phyloP scores from a whole-genome alignment of 2,888 invertebrate genomes.

The Himalopsyche kuldschensis region DNA sequence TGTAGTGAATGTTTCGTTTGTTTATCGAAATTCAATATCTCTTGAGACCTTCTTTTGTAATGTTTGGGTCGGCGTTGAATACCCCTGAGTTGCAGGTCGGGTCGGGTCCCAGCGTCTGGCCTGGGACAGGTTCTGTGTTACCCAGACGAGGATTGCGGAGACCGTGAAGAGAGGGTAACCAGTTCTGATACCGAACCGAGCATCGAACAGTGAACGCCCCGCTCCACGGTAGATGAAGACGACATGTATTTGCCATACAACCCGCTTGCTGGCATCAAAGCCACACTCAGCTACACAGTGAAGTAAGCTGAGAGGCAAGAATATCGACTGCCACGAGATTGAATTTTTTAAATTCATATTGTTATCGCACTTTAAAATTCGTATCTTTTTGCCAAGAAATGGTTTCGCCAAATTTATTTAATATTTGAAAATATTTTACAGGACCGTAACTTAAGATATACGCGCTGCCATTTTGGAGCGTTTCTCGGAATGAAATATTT shows the following conservation, averaged over 20 bases:
- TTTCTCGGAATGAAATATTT: too few species aligned
- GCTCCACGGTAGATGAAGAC: background rate
- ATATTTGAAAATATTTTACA: too few species aligned
- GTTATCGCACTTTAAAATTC: too few species aligned
- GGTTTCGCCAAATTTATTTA: too few species aligned
- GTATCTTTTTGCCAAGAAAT: too few species aligned
- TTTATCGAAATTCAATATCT: too few species aligned
- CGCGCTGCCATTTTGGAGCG: too few species aligned
- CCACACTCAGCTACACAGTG: background rate
- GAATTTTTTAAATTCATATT: too few species aligned
- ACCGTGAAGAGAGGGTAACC: background rate
- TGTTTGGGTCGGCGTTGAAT: slow-evolving; percentile 8
- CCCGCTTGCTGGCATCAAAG: background rate
- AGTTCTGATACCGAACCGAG: background rate
- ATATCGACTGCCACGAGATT: too few species aligned
- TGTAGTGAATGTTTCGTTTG: too few species aligned
- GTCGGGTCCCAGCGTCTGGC: background rate
- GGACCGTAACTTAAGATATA: too few species aligned
- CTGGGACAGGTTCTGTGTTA: slow-evolving; percentile 24
- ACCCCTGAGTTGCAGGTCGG: slow-evolving; percentile 24
- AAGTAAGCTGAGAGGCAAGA: background rate
- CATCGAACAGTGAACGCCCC: background rate
- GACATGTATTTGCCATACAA: background rate
- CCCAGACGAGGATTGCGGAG: slow-evolving; percentile 2
- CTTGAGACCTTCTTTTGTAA: background rate